Conservation (phyloP, 2,113 vertebrate species). For the Bungarus multicinctus region DNA sequence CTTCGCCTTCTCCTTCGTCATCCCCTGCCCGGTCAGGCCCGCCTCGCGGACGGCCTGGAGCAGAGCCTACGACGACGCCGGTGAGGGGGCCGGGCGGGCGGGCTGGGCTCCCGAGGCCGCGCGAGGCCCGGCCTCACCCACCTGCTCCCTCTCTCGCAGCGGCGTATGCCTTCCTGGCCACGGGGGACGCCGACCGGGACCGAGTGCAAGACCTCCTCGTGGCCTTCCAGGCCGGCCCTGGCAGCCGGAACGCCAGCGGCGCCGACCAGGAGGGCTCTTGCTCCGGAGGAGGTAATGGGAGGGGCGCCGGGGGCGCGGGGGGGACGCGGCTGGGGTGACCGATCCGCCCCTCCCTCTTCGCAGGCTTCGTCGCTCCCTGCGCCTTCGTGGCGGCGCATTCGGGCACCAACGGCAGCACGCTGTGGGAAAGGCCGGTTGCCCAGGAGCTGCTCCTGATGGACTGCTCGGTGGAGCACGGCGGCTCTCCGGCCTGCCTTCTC, state of each 20-base stretch:
- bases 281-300: not conserved
- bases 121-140: not conserved
- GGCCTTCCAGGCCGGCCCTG: slow-evolving; percentile 67
- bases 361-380: slow-evolving; percentile 81
- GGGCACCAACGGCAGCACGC: slow-evolving; percentile 74
- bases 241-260: slow-evolving; percentile 24
- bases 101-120: not conserved
- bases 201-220: slow-evolving; percentile 86
- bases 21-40: slow-evolving; percentile 88
- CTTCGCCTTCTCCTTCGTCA: slow-evolving; percentile 91
- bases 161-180: slow-evolving; percentile 78
- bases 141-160: slow-evolving; percentile 64
- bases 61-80: slow-evolving; percentile 66
- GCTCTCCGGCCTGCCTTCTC: slow-evolving; percentile 72
- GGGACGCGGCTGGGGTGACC: not conserved
- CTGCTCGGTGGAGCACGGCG: slow-evolving; percentile 65
- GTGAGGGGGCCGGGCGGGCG: slow-evolving; percentile 57
- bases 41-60: slow-evolving; percentile 75
- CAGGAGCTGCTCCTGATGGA: slow-evolving; percentile 76
- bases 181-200: slow-evolving; percentile 77
- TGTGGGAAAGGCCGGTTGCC: slow-evolving; percentile 79
- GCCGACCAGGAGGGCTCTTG: slow-evolving; percentile 74
- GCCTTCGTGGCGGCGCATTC: slow-evolving; percentile 77
- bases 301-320: too few species aligned
- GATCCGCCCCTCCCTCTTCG: not conserved